phyloP scores from a whole-genome alignment of 2,888 invertebrate genomes.

The Neoitamus cyanurus region DNA sequence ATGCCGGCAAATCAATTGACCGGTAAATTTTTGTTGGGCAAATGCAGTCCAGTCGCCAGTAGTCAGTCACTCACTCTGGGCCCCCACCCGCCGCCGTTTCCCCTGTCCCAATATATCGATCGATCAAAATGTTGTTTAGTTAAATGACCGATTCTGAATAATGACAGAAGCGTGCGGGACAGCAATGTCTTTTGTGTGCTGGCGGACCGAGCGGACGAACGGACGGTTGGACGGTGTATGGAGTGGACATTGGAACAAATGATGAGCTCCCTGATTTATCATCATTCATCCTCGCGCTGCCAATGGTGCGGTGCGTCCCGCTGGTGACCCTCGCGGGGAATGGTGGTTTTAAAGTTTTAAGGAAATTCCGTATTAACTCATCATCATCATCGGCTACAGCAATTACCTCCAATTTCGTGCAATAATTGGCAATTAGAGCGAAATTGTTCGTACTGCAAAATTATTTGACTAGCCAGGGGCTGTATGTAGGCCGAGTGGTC shows the following conservation, averaged over 20 bases:
- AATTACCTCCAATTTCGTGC: background rate
- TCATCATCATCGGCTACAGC: background rate
- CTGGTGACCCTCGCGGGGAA: background rate
- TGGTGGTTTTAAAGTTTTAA: background rate
- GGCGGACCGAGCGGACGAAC: background rate
- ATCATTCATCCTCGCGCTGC: background rate
- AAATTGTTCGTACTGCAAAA: background rate
- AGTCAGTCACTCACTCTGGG: background rate
- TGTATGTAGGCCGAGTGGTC: background rate
- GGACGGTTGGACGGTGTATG: background rate
- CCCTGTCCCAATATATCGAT: background rate
- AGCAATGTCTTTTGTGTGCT: background rate
- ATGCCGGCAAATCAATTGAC: slow-evolving; percentile 34
- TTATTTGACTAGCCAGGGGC: background rate
- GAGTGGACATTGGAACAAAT: background rate
- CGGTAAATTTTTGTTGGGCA: slow-evolving; percentile 1
- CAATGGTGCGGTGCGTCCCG: background rate
- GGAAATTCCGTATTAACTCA: background rate
- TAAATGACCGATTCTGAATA: background rate
- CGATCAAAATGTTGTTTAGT: background rate
- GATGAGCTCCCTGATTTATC: background rate
- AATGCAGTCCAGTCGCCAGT: background rate
- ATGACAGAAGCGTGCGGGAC: background rate
- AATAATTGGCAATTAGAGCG: background rate
- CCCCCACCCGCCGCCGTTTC: background rate